Percentiles rank a stretch among this genome's conserved stretches.
phyloP scores from a whole-genome alignment of 2,797 vertebrate species.

The Spheniscus humboldti region DNA sequence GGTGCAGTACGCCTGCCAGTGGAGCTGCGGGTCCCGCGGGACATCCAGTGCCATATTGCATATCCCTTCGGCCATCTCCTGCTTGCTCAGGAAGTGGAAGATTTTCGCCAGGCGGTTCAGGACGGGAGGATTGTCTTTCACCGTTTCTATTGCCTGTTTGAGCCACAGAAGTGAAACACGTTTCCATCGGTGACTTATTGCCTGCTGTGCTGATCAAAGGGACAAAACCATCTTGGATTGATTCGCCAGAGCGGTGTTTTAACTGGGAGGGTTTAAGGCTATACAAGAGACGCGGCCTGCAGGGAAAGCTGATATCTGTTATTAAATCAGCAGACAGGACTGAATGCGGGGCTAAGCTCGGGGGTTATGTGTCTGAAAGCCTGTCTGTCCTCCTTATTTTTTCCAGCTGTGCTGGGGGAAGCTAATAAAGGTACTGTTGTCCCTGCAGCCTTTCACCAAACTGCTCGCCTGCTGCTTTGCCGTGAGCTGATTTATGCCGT shows the following conservation, averaged over 20 bases:
- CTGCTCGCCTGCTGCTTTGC: neutral
- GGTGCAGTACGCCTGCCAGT: conserved; percentile 85
- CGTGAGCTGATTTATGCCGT: neutral
- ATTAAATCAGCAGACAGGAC: neutral
- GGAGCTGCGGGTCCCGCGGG: conserved; percentile 79
- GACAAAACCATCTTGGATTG: neutral
- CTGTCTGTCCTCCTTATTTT: conserved; percentile 19
- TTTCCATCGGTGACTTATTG: neutral
- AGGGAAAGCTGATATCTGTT: neutral
- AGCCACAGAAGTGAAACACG: neutral
- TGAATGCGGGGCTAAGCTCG: neutral
- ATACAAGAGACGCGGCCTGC: neutral
- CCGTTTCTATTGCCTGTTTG: conserved; percentile 78
- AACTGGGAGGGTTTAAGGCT: neutral
- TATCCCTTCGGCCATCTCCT: conserved; percentile 82
- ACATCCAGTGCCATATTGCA: conserved; percentile 81
- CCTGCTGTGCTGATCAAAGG: conserved; percentile 27
- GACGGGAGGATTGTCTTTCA: conserved; percentile 73
- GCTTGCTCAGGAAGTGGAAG: conserved; percentile 80
- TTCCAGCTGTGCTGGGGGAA: conserved; percentile 22
- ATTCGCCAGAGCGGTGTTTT: neutral
- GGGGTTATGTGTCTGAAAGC: neutral
- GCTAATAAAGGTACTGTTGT: neutral
- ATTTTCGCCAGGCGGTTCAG: conserved; percentile 79
- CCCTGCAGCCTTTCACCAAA: neutral